phyloP scores from a whole-genome alignment of 2,113 vertebrate genomes.

The Myrmophylax atrothorax region DNA sequence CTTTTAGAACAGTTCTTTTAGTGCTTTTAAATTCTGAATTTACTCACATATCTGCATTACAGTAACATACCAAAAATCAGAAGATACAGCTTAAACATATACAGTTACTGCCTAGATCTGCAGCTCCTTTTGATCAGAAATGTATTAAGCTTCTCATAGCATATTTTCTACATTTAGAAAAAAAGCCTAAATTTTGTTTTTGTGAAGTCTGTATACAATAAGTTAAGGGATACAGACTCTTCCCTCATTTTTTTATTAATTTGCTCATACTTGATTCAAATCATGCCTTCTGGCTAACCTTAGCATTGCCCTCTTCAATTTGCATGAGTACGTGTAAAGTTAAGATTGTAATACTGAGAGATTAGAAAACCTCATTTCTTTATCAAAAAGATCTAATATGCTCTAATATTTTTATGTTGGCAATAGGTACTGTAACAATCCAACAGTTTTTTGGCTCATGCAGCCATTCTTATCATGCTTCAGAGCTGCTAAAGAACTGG shows the following conservation, averaged over 20 bases:
- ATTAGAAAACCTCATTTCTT: slow-evolving; percentile 39
- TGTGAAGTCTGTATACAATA: not conserved
- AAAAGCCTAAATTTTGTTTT: not conserved
- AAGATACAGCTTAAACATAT: not conserved
- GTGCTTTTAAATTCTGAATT: not conserved
- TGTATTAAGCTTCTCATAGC: not conserved
- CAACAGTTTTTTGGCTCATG: not conserved
- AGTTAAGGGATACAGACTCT: not conserved
- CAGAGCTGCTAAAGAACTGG: not conserved
- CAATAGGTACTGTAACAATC: not conserved
- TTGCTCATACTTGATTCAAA: not conserved
- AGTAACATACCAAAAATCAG: not conserved
- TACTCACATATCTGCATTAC: not conserved
- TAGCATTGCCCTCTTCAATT: not conserved
- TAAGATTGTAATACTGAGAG: not conserved
- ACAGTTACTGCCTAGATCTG: not conserved
- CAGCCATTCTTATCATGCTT: not conserved
- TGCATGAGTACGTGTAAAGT: slow-evolving; percentile 10
- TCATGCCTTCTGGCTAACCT: slow-evolving; percentile 30
- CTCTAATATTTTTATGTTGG: slow-evolving; percentile 33
- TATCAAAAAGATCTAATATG: slow-evolving; percentile 9
- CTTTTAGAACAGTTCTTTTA: not conserved
- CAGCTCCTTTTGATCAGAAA: not conserved
- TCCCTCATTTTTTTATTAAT: not conserved
- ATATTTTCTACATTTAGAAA: not conserved